These are phyloP conservation scores for Chrysochloris asiatica DNA, from an alignment of 2,113 vertebrate species.

Conservation along the genomic window DNA sequence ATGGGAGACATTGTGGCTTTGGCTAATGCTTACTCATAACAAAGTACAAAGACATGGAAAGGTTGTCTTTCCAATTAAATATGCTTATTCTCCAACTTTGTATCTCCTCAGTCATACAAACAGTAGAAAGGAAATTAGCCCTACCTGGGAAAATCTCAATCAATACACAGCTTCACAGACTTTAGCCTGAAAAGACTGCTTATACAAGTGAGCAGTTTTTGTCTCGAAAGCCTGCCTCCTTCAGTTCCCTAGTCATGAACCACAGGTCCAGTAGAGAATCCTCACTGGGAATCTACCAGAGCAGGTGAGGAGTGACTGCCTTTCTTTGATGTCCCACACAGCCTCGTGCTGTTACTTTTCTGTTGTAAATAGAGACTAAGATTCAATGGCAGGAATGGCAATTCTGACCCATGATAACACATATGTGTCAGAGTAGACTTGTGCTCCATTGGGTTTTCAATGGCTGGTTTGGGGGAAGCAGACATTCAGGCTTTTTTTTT, in stretches of 20 bases:
- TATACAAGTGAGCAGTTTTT: not conserved
- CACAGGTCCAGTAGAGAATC: not conserved
- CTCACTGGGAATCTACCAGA: not conserved
- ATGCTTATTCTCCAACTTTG: not conserved
- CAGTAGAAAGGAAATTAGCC: not conserved
- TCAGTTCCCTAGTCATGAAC: not conserved
- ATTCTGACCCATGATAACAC: not conserved
- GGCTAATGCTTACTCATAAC: not conserved
- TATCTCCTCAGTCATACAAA: not conserved
- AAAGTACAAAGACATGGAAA: not conserved
- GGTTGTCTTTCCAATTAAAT: not conserved
- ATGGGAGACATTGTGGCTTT: not conserved
- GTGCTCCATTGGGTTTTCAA: not conserved
- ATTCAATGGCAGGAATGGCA: not conserved
- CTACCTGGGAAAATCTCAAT: not conserved
- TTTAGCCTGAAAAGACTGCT: not conserved
- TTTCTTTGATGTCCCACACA: not conserved
- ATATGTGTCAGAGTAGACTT: too few relatives aligned
- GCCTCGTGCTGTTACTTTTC: not conserved
- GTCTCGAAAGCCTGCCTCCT: not conserved
- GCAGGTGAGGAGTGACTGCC: not conserved
- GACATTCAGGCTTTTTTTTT: not conserved
- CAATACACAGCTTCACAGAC: not conserved
- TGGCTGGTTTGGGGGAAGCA: not conserved
- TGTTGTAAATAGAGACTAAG: not conserved